Conservation (phyloP, 2,797 vertebrate species). For the Amblyraja radiata region DNA sequence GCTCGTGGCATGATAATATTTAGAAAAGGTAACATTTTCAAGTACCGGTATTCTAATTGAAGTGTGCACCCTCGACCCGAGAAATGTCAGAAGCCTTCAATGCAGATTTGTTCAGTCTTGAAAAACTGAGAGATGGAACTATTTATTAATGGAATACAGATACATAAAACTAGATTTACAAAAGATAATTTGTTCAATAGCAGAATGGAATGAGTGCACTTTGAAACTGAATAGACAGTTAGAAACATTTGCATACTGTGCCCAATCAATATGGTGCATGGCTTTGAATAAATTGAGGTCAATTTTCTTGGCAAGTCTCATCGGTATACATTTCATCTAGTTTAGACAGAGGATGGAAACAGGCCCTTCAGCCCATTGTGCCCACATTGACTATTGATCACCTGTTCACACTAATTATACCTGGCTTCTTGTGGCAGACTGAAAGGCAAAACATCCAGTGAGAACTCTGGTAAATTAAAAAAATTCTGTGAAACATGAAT, state of each 20-base stretch:
- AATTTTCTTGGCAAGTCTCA: neutral
- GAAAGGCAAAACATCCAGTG: neutral
- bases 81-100: neutral
- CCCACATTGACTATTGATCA: too few relatives aligned
- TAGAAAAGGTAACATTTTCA: neutral
- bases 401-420: too few relatives aligned
- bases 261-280: neutral
- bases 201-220: neutral
- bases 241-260: neutral
- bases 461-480: neutral
- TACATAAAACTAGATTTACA: neutral
- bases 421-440: too few relatives aligned
- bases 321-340: too few relatives aligned
- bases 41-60: neutral
- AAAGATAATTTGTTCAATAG: neutral
- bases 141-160: neutral
- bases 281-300: neutral
- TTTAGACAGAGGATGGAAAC: too few relatives aligned
- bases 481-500: neutral
- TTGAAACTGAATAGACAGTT: neutral
- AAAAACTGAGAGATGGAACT: neutral
- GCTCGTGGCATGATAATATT: neutral
- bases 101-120: neutral
- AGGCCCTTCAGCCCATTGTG: too few relatives aligned
- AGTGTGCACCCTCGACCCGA: neutral